phyloP scores from a whole-genome alignment of 2,888 invertebrate genomes.

The Junonia oenone region DNA sequence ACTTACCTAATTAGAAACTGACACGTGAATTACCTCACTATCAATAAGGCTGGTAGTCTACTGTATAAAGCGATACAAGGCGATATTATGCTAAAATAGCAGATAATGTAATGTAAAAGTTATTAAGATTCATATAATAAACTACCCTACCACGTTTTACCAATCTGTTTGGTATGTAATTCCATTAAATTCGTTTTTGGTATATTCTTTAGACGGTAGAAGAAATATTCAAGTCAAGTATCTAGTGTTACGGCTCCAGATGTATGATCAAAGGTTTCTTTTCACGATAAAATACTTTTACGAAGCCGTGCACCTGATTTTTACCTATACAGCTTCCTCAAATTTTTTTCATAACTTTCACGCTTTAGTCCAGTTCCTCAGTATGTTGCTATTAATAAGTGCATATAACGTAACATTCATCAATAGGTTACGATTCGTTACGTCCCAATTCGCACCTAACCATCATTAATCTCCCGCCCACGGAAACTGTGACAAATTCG shows the following conservation, averaged over 20 bases:
- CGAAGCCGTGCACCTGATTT: no score
- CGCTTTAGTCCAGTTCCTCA: not conserved
- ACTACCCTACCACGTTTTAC: no score
- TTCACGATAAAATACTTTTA: no score
- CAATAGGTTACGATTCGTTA: constrained; percentile 3
- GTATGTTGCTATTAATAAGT: not conserved
- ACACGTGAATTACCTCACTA: not conserved
- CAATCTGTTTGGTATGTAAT: no score
- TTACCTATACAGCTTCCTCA: no score
- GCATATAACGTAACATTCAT: not conserved
- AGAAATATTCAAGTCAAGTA: no score
- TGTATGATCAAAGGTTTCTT: no score
- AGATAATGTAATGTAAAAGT: not conserved
- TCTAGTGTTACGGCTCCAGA: no score
- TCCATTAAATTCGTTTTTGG: no score
- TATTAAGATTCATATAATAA: no score
- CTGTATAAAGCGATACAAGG: not conserved
- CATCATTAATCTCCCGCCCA: constrained; percentile 13
- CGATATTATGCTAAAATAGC: not conserved
- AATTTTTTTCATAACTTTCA: no score
- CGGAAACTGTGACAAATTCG: constrained; percentile 6
- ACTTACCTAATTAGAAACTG: constrained; percentile 12
- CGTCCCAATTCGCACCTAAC: constrained; percentile 20
- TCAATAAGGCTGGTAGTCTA: not conserved
- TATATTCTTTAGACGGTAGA: no score